phyloP scores from a whole-genome alignment of 2,888 invertebrate genomes.

The Sphecodes monilicornis region DNA sequence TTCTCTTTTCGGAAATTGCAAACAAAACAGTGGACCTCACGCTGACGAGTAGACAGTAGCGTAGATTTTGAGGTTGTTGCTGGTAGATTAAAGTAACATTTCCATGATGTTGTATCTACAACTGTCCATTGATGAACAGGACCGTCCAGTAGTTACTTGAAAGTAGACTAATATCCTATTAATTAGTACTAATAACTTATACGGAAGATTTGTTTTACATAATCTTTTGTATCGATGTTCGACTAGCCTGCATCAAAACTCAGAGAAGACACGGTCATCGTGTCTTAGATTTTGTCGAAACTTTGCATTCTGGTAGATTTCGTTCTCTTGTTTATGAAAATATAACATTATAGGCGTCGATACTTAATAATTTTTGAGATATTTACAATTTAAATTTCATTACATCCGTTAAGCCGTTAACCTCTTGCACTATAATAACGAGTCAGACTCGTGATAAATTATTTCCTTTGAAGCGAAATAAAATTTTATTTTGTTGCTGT shows the following conservation, averaged over 20 bases:
- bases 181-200: neutral
- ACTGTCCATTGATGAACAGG: constrained; percentile 67
- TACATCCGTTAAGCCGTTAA: too few species aligned
- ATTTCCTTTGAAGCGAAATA: too few species aligned
- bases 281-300: too few species aligned
- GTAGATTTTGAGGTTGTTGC: constrained; percentile 33
- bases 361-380: too few species aligned
- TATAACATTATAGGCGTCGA: too few species aligned
- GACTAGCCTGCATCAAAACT: constrained; percentile 15
- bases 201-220: constrained; percentile 11
- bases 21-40: constrained; percentile 71
- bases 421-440: too few species aligned
- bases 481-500: too few species aligned
- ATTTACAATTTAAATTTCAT: too few species aligned
- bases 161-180: constrained; percentile 67
- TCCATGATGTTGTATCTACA: constrained; percentile 28
- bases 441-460: too few species aligned
- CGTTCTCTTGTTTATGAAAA: too few species aligned
- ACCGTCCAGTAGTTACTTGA: constrained; percentile 47
- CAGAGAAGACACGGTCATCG: too few species aligned
- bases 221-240: neutral
- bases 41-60: constrained; percentile 5
- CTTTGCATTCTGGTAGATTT: too few species aligned
- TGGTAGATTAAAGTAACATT: constrained; percentile 50
- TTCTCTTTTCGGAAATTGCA: neutral